Evolutionary conservation across 1,140 invertebrate species (phyloP), one percentile per base, ranked within the genome.

Genomic region (Drosophila nigrodunni): DNA sequence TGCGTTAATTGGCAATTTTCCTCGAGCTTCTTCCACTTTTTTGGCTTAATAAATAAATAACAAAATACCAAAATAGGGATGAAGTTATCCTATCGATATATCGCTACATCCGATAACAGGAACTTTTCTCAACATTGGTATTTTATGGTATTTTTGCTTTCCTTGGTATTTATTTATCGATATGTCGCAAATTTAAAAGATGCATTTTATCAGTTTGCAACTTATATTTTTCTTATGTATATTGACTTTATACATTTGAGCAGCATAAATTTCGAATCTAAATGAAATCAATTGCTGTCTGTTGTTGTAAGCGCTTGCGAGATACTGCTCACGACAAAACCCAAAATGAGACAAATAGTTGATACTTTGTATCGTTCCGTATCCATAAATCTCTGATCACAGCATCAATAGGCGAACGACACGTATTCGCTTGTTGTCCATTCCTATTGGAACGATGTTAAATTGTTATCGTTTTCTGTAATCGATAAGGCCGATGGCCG

Each of bases 31-130:
- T 21, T 55, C 11, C 21, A 4, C 25, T n/a, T 39, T 41, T 25
- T 61, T 57, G 62, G n/a, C 18, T 13, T 25, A 75, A 75, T 72
- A 72, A 76, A 76, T 65, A 71, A 71, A 76, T 71, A 76, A 71
- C 64, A 71, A 76, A 76, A 72, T 72, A 65, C 74, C 34, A 64
- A 65, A 71, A 21, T 61, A 66, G 68, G 46, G 68, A 66, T 72
- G 60, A 46, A 65, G 54, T 10, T 25, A 11, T 10, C 8, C 9
- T 66, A 72, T 72, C 57, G 61, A 72, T 76, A 65, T 25, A 39
- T 43, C 47, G 15, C 21, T 49, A 4, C 1, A 25, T 54, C 15
- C 35, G 41, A 43, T 13, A 13, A 10, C 37, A 6, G 9, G 50
- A 11, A 35, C 50, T 13, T 50, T 58, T 50, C 13, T 37, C n/a